Conservation (phyloP, 2,113 vertebrate genomes). For the Corynorhinus townsendii region DNA sequence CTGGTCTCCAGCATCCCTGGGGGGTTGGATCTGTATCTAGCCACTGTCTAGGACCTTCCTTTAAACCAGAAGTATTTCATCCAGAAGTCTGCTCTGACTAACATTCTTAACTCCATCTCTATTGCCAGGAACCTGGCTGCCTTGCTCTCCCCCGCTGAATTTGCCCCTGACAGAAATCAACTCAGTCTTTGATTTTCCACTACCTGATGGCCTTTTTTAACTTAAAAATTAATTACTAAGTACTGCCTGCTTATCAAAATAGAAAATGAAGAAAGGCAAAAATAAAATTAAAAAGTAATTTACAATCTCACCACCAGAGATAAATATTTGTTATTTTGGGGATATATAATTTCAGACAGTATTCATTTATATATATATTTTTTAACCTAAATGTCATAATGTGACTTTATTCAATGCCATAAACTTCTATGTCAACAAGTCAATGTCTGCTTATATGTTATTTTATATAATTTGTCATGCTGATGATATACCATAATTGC, state of each 20-base stretch:
- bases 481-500: not conserved
- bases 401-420: not conserved
- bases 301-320: not conserved
- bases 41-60: not conserved
- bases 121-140: not conserved
- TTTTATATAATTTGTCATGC: not conserved
- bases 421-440: not conserved
- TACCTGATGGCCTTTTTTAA: not conserved
- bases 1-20: not conserved
- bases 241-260: not conserved
- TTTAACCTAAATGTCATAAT: not conserved
- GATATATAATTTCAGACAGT: not conserved
- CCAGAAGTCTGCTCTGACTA: not conserved
- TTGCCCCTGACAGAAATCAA: not conserved
- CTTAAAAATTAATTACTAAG: not conserved
- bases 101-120: not conserved
- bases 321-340: slow-evolving; percentile 7
- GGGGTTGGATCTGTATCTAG: not conserved
- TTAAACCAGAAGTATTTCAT: not conserved
- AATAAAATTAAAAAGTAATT: not conserved
- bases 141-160: not conserved
- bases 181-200: not conserved
- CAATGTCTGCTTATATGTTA: not conserved
- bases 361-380: not conserved
- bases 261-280: slow-evolving; percentile 30